Evolutionary conservation across 2,113 vertebrate genomes (phyloP), one percentile per base, ranked within the genome.

Genomic region (Dendrocopos noguchii): DNA sequence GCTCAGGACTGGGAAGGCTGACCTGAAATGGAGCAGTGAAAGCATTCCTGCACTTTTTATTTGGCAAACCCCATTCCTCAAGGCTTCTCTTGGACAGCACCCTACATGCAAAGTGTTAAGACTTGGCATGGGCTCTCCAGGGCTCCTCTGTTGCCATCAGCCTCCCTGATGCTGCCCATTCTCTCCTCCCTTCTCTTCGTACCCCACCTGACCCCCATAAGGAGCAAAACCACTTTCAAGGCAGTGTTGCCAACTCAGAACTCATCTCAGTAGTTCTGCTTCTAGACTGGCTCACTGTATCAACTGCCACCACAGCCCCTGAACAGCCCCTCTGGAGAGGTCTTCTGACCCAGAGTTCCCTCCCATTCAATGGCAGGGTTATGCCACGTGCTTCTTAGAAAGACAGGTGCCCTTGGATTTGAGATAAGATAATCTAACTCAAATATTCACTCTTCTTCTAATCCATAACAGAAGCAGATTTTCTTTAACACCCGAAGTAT

Each of bases 301-400:
- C 42, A 1, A 0, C 10, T 6, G 3, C 12, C 33, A 28, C 42
- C 11, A 0, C n/a, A 31, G 57, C 12, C 34, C 29, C 71, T 6
- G 12, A 71, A 31, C 46, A 21, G 56, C 53, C 6, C 7, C 34
- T 59, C 47, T 19, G 9, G n/a, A 2, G 19, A 13, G 44, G 31
- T 18, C 52, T 44, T 18, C 55, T 44, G 34, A 47, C n/a, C 52
- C 56, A 15, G 46, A 36, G 64, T 65, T 9, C 39, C 24, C 4
- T 67, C 7, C 10, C 1, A 8, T n/a, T n/a, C n/a, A n/a, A n/a
- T n/a, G n/a, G n/a, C n/a, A 0, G 0, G 3, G 47, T 19, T n/a
- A 59, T 15, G 24, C 52, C 25, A 21, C 2, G 1, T 2, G 2
- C 6, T 52, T 33, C 61, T 36, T 46, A 42, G 46, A 57, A 78